Conservation (phyloP, 2,888 invertebrate genomes). For the Lymantria monacha region DNA sequence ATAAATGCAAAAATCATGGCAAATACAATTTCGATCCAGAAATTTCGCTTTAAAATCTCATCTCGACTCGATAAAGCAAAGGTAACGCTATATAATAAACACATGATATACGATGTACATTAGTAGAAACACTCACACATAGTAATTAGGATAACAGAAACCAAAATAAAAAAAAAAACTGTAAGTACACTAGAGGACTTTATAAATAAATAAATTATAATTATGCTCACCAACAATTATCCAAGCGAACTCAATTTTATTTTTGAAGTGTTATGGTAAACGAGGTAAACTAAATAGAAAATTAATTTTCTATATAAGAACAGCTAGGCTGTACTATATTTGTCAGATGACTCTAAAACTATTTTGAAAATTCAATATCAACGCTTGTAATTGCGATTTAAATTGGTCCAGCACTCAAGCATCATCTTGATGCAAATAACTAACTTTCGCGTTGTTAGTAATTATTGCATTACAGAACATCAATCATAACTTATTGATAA, state of each 20-base stretch:
- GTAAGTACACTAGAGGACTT: slow-evolving; percentile 57
- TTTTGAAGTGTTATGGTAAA: slow-evolving; percentile 15
- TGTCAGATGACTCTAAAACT: slow-evolving; percentile 8
- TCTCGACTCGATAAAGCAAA: slow-evolving; percentile 49
- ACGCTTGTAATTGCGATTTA: slow-evolving; percentile 10
- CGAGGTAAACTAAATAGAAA: slow-evolving; percentile 10
- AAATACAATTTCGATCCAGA: slow-evolving; percentile 64
- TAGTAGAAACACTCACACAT: slow-evolving; percentile 57
- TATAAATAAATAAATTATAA: slow-evolving; percentile 63
- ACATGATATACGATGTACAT: slow-evolving; percentile 45
- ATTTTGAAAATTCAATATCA: slow-evolving; percentile 3
- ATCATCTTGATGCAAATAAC: slow-evolving; percentile 18
- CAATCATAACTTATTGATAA: slow-evolving; percentile 60
- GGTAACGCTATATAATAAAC: slow-evolving; percentile 40
- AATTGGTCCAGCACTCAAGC: slow-evolving; percentile 32
- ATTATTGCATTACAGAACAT: slow-evolving; percentile 24
- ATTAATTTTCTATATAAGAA: slow-evolving; percentile 22
- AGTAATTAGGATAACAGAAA: slow-evolving; percentile 50
- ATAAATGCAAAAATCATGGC: slow-evolving; percentile 81
- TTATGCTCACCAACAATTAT: slow-evolving; percentile 63
- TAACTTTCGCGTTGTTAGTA: slow-evolving; percentile 9
- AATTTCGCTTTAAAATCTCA: slow-evolving; percentile 45
- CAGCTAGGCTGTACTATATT: slow-evolving; percentile 14
- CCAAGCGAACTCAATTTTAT: slow-evolving; percentile 48
- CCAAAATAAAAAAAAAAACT: slow-evolving; percentile 34